Conservation (phyloP, 2,113 vertebrate genomes). For the Perca flavescens region DNA sequence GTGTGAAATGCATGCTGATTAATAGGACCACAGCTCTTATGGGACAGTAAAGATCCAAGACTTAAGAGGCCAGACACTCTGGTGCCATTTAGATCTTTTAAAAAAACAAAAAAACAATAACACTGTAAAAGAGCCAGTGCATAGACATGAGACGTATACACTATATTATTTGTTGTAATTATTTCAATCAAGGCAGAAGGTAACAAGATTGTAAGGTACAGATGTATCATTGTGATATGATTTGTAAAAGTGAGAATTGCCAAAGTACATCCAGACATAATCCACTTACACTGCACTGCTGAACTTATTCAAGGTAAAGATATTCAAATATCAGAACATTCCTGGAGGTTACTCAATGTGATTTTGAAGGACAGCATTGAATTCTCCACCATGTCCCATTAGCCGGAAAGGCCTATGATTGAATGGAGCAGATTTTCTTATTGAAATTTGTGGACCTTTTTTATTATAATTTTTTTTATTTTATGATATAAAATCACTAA, state of each 20-base stretch:
- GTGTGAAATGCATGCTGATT: background rate
- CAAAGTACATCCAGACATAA: background rate
- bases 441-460: background rate
- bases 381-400: background rate
- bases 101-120: too few species aligned
- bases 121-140: background rate
- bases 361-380: background rate
- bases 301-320: background rate
- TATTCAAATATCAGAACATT: background rate
- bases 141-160: background rate
- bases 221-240: background rate
- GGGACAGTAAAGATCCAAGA: background rate
- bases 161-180: background rate
- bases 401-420: background rate
- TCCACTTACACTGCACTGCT: background rate
- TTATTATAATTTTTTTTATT: background rate
- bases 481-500: background rate
- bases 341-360: background rate
- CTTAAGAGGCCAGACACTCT: background rate
- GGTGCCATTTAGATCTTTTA: background rate
- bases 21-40: background rate
- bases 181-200: background rate
- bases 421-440: background rate
- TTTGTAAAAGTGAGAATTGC: background rate
- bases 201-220: background rate